These are phyloP conservation scores for Zonotrichia albicollis DNA, from an alignment of 2,797 vertebrate genomes.

Conservation along the genomic window DNA sequence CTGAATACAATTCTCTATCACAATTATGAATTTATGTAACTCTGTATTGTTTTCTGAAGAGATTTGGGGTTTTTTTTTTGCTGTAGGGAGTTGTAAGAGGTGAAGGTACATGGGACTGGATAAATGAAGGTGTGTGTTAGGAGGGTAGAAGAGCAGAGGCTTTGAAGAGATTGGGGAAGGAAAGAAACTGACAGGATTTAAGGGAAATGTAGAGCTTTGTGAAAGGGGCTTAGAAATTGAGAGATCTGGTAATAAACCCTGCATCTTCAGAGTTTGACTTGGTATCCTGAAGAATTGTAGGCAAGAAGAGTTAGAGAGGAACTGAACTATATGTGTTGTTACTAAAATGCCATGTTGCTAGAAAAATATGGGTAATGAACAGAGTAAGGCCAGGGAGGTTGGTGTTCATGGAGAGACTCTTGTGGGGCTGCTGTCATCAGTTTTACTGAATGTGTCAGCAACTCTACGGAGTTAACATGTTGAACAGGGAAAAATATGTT, in stretches of 20 bases:
- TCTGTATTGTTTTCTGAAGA: neutral
- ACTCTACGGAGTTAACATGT: neutral
- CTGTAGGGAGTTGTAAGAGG: neutral
- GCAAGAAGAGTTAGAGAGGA: neutral
- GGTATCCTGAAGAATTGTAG: neutral
- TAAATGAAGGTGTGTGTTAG: neutral
- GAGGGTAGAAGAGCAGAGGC: neutral
- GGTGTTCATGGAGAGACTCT: neutral
- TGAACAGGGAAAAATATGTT: neutral
- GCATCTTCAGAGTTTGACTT: neutral
- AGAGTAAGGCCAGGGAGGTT: neutral
- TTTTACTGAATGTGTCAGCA: neutral
- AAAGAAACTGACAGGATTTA: neutral
- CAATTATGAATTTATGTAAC: neutral
- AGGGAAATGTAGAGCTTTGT: neutral
- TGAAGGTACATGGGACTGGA: neutral
- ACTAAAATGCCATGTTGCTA: neutral
- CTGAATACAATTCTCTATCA: neutral
- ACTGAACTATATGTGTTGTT: neutral
- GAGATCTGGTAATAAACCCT: neutral
- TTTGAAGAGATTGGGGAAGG: neutral
- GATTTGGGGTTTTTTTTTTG: neutral
- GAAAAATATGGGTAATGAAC: neutral
- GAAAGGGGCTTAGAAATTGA: neutral
- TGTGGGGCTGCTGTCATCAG: neutral